Base-by-base conservation (phyloP, 2,113 vertebrate genomes). In the Ifrita kowaldi region DNA sequence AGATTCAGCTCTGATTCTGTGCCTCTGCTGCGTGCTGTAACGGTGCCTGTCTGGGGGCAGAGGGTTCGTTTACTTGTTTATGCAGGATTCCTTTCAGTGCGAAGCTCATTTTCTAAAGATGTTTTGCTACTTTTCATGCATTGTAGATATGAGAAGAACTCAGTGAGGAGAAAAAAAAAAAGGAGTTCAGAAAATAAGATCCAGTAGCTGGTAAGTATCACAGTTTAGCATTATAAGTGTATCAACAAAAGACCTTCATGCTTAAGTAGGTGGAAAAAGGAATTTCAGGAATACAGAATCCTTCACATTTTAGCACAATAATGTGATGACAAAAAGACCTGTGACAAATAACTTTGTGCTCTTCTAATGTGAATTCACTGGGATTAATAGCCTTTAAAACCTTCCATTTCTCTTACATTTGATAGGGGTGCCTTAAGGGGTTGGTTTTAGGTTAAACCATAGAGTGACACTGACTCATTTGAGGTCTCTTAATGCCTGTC, bases 401-500 rank as follows among this genome's bases (percentile, higher is more conserved):
- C 87, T 88, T 94, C 52, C n/a, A 84, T 86, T 93, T 88, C 75
- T 95, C 62, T 87, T 81, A 39, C 13, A n/a, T 65, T 93, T 95
- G 80, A 91, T 90, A 67, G 55, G 49, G 24, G 19, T 91, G 55
- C 74, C 84, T 70, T 71, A 74, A 74, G 46, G 90, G 86, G 83
- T 50, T 93, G 55, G 32, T 91, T 92, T 89, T 94, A 92, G 85
- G 88, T 94, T 93, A 93, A 90, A 92, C 79, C 84, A 63, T 8
- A 84, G 75, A 91, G 69, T 92, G 93, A 90, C 92, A 96, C 69
- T 73, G 85, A 79, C 76, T 94, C 92, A 93, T 89, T 60, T 16
- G n/a, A 96, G 95, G 90, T 78, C 90, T 82, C 65, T 82, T 94
- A 95, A 93, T 92, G 83, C 88, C 93, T 94, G 92, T 89, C 84